Percentiles rank a stretch among this genome's conserved stretches.
Evolutionary conservation across 2,888 invertebrate genomes (phyloP).

Genomic region (Apocheima hispidaria): DNA sequence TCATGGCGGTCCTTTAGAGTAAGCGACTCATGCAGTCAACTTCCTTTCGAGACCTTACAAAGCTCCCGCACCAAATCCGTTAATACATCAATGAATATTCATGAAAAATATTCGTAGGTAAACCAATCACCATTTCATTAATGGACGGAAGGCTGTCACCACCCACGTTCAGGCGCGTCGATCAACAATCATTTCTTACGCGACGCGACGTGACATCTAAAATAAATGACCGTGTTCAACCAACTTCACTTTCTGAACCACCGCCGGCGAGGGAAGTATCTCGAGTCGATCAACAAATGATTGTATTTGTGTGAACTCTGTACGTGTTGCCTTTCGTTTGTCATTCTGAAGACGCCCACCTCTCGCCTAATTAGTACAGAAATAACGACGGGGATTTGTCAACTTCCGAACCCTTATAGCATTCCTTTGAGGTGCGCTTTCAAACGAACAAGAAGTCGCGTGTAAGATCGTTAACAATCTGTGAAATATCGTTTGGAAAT

Average conservation of each 20-base stretch:
- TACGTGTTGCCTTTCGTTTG: constrained; percentile 61
- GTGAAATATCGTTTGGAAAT: constrained; percentile 74
- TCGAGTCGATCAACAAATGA: constrained; percentile 58
- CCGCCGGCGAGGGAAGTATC: too few relatives aligned
- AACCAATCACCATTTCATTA: constrained; percentile 46
- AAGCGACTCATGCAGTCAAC: constrained; percentile 26
- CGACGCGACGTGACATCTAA: constrained; percentile 49
- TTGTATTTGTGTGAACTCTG: constrained; percentile 62
- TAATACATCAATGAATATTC: constrained; percentile 46
- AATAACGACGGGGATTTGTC: constrained; percentile 83
- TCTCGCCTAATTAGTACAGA: constrained; percentile 83
- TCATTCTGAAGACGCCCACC: constrained; percentile 71
- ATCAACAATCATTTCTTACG: constrained; percentile 40
- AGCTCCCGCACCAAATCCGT: constrained; percentile 38
- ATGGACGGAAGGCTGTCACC: constrained; percentile 42
- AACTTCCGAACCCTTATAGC: constrained; percentile 81
- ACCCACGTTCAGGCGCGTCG: constrained; percentile 31
- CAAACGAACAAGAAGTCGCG: constrained; percentile 59
- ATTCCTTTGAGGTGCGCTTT: constrained; percentile 73
- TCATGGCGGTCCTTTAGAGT: constrained; percentile 17
- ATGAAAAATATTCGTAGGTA: constrained; percentile 45
- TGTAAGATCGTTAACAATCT: constrained; percentile 77
- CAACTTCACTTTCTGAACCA: constrained; percentile 46
- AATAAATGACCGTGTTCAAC: constrained; percentile 50
- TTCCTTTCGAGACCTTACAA: constrained; percentile 38